Evolutionary conservation across 2,888 invertebrate species (phyloP).

Genomic region (Amphipoea lucens): DNA sequence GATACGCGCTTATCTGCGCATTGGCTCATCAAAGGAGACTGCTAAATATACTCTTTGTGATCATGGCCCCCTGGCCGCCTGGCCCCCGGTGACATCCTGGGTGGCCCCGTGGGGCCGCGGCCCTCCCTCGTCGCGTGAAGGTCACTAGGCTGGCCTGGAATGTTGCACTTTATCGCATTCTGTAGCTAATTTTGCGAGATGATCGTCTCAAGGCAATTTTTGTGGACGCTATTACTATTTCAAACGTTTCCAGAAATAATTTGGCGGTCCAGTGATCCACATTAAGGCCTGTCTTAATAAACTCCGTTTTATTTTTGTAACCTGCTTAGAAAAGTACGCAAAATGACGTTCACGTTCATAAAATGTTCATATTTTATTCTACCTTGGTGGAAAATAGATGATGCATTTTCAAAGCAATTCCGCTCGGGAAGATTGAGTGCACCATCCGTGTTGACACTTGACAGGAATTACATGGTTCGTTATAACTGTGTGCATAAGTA

Average conservation of each 20-base stretch:
- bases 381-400: background rate
- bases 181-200: constrained; percentile 40
- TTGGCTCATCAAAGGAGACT: constrained; percentile 81
- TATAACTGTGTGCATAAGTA: constrained; percentile 40
- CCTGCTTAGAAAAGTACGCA: background rate
- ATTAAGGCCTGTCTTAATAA: constrained; percentile 14
- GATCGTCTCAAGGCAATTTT: constrained; percentile 47
- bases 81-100: constrained; percentile 68
- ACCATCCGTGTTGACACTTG: constrained; percentile 10
- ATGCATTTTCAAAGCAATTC: background rate
- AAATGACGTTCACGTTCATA: background rate
- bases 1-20: constrained; percentile 81
- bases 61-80: constrained; percentile 60
- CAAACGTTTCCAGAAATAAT: constrained; percentile 55
- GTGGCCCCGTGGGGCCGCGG: constrained; percentile 66
- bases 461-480: constrained; percentile 23
- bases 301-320: background rate
- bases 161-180: constrained; percentile 55
- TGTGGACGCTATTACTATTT: constrained; percentile 30
- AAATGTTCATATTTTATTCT: background rate
- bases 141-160: constrained; percentile 63
- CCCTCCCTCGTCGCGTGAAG: constrained; percentile 67
- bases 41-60: constrained; percentile 82
- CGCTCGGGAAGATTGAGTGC: background rate
- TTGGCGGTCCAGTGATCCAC: constrained; percentile 29